These are phyloP conservation scores for Calcarius lapponicus DNA, from an alignment of 2,797 vertebrate genomes.

Conservation along the genomic window DNA sequence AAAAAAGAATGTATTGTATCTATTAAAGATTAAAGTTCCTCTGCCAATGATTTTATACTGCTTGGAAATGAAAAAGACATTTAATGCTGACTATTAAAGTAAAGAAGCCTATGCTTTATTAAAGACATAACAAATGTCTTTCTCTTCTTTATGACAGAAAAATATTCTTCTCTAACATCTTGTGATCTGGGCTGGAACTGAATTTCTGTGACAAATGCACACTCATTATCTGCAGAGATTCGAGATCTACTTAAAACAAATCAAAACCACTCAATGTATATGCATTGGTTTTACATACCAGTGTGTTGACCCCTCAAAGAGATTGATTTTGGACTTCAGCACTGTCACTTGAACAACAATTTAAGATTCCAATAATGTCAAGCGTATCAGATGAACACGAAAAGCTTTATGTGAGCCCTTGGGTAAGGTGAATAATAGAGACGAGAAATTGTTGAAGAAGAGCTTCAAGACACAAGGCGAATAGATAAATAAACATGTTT, in stretches of 20 bases:
- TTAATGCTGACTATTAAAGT: slow-evolving; percentile 3
- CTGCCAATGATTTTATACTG: background rate
- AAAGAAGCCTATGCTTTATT: slow-evolving; percentile 47
- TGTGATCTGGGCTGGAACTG: slow-evolving; percentile 50
- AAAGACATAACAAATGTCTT: slow-evolving; percentile 13
- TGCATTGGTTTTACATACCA: background rate
- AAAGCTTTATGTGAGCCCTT: background rate
- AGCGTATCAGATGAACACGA: background rate
- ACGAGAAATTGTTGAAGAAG: background rate
- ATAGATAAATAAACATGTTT: background rate
- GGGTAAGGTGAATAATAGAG: background rate
- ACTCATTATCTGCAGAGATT: slow-evolving; percentile 49
- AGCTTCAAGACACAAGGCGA: background rate
- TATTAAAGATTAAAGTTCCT: background rate
- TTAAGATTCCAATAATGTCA: slow-evolving; percentile 27
- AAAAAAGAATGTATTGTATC: background rate
- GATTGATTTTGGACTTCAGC: slow-evolving; percentile 41
- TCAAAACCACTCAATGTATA: background rate
- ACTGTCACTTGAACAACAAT: slow-evolving; percentile 23
- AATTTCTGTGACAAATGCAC: slow-evolving; percentile 54
- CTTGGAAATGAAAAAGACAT: slow-evolving; percentile 6
- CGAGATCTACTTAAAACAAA: slow-evolving; percentile 46
- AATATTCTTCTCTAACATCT: background rate
- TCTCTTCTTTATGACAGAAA: background rate
- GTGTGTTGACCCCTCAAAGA: slow-evolving; percentile 22